Percentiles rank a stretch among this genome's conserved stretches.
Evolutionary conservation across 2,797 vertebrate genomes (phyloP).

Genomic region (Amblyraja radiata): DNA sequence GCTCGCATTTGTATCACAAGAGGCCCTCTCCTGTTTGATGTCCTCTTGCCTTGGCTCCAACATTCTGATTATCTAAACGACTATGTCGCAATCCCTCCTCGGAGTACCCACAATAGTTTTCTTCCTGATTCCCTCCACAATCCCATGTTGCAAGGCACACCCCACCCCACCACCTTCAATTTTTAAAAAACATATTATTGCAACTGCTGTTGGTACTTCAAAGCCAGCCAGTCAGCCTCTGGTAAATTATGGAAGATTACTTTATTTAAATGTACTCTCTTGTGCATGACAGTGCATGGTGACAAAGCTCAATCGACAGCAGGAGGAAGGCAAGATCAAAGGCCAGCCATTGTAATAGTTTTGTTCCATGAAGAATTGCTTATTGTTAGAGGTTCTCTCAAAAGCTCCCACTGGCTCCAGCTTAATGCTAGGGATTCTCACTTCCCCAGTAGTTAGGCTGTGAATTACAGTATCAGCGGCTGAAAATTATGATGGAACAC

Average conservation of each 20-base stretch:
- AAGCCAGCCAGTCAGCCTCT: slow-evolving; percentile 76
- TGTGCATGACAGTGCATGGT: slow-evolving; percentile 85
- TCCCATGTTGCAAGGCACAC: not conserved
- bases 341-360: slow-evolving; percentile 84
- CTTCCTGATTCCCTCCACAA: not conserved
- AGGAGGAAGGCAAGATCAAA: slow-evolving; percentile 87
- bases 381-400: slow-evolving; percentile 79
- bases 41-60: slow-evolving; percentile 60
- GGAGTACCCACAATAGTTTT: slow-evolving; percentile 51
- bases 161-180: slow-evolving; percentile 43
- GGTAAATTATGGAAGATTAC: slow-evolving; percentile 89
- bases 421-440: slow-evolving; percentile 66
- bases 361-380: slow-evolving; percentile 96
- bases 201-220: slow-evolving; percentile 87
- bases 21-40: slow-evolving; percentile 79
- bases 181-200: slow-evolving; percentile 61
- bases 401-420: slow-evolving; percentile 75
- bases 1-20: slow-evolving; percentile 76
- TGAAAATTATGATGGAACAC: slow-evolving; percentile 69
- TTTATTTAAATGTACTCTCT: slow-evolving; percentile 90
- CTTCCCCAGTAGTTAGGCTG: slow-evolving; percentile 43
- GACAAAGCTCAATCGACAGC: slow-evolving; percentile 94
- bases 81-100: slow-evolving; percentile 70
- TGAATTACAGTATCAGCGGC: slow-evolving; percentile 47
- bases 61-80: slow-evolving; percentile 78